Base-by-base conservation (phyloP, 2,888 invertebrate species). In the Lycia hirtaria region DNA sequence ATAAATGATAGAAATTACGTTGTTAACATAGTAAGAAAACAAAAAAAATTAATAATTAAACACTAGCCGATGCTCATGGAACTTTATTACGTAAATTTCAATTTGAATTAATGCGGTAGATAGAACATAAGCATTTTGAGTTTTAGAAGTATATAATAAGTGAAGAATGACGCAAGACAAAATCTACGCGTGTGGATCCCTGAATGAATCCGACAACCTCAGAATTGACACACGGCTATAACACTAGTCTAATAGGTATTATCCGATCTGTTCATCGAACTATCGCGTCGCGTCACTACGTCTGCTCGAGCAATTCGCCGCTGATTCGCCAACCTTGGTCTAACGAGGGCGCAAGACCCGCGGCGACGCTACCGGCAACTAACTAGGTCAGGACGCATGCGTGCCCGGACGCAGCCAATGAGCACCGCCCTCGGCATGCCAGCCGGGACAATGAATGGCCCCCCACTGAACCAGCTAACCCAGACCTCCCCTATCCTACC, bases 381-480 rank as follows among this genome's bases (percentile, higher is more conserved):
- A 88, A 87, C 77, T 90, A 86, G 89, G 90, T 90, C 91, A 89
- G 83, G 81, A 80, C 85, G 85, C 88, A 89, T 88, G 87, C 85
- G 91, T 90, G 84, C 78, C 87, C 87, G 88, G 88, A 89, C 85
- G 79, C 82, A 71, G 69, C 83, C 89, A 91, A 89, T 90, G 87
- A 88, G 85, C 85, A 75, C 86, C 87, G 87, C 88, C 90, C 89
- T 86, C 87, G 80, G 80, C 80, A 83, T 77, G 80, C 81, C 47
- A 57, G 52, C 66, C 66, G 60, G 66, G 78, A 77, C 75, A 83
- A 84, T 86, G 86, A 88, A 87, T 83, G 85, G 85, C 81, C 85
- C 83, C 83, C 81, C 76, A 78, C 79, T 72, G 65, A 67, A 62
- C 87, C 82, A 80, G 53, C 62, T 54, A 76, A 78, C 67, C 67